Base-by-base conservation (phyloP, 2,113 vertebrate genomes). In the Coptodon bakossiorum region DNA sequence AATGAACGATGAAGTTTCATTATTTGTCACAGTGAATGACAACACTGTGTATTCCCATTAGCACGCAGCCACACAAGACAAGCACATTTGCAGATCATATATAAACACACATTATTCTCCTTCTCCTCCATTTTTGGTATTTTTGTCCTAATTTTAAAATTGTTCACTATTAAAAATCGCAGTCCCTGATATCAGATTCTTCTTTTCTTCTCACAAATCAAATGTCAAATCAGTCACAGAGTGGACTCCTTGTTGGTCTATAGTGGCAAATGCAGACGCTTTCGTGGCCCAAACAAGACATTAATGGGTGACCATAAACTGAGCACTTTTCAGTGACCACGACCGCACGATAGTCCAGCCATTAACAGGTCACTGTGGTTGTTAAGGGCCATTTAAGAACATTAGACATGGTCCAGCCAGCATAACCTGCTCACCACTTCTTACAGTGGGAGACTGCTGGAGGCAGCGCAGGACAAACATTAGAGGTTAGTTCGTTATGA, bases 341-440 rank as follows among this genome's bases (percentile, higher is more conserved):
- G 56, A 68, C 90, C 92, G 53, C 90, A 90, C 40, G 81, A 89
- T 19, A n/a, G 89, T 93, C 86, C 71, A 87, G 91, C 93, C 91
- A 93, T 93, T 90, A 93, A 86, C 90, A 90, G 88, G 92, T 94
- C 89, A 36, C 80, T 93, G 93, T 88, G 92, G 93, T 88, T 73
- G 91, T 91, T 89, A 89, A 81, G 89, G 89, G 56, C 63, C 91
- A 90, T 92, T 90, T 91, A 82, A 88, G 86, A 84, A 85, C 82
- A 93, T 94, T 89, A 93, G 90, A 89, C 93, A 93, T 3, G 87
- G 92, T 87, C 90, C 54, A 34, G 86, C 85, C 86, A 90, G 83
- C 92, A 90, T 78, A 90, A 91, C 90, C 92, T 91, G 91, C 83
- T 89, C 88, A 90, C 92, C 92, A 53, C 91, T 88, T 84, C 92